These are phyloP conservation scores for Hyla sarda DNA, from an alignment of 2,113 vertebrate species.

Conservation along the genomic window DNA sequence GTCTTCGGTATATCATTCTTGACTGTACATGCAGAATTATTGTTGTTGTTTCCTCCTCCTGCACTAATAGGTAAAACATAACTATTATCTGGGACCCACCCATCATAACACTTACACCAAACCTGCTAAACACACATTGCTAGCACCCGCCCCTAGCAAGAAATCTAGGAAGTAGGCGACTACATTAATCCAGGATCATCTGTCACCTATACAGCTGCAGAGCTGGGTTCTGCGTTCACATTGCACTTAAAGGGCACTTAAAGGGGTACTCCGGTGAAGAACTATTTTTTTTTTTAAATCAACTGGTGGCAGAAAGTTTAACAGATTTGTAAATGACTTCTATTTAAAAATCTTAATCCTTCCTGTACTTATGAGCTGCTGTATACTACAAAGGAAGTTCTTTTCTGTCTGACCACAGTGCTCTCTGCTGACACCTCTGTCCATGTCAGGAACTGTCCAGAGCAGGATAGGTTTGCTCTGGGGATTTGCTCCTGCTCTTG, in stretches of 20 bases:
- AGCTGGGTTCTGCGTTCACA: neutral
- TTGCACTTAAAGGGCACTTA: neutral
- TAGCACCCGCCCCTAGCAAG: conserved; percentile 43
- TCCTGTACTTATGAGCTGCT: no score
- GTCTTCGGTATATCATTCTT: neutral
- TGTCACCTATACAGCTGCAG: neutral
- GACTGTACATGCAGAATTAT: conserved; percentile 30
- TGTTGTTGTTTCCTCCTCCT: conserved; percentile 36
- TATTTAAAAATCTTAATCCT: no score
- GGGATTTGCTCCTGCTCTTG: no score
- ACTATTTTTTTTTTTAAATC: no score
- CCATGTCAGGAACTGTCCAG: no score
- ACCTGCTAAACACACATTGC: conserved; percentile 48
- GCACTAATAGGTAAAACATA: conserved; percentile 39
- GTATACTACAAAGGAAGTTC: no score
- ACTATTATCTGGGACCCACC: conserved; percentile 45
- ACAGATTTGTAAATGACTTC: no score
- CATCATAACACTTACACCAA: conserved; percentile 55
- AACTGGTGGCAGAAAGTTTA: no score
- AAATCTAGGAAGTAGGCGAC: conserved; percentile 16
- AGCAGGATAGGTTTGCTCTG: no score
- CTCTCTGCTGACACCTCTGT: no score
- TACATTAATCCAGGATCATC: neutral
- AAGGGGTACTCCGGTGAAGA: neutral
- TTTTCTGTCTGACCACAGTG: no score